Evolutionary conservation across 2,888 invertebrate species (phyloP).

Genomic region (Melanargia galathea): DNA sequence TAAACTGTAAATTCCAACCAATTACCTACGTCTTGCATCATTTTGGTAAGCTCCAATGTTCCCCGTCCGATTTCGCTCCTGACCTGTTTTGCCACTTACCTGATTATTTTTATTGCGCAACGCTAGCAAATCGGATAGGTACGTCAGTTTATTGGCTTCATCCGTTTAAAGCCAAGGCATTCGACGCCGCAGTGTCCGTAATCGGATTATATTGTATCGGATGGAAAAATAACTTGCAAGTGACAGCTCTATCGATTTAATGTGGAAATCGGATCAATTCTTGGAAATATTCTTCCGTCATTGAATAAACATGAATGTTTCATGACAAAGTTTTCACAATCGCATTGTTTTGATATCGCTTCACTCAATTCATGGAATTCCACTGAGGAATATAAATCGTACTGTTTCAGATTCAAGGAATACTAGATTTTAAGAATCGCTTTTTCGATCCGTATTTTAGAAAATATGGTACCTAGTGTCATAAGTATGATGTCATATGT

Average conservation of each 20-base stretch:
- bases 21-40: neutral
- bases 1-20: neutral
- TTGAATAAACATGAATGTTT: conserved; percentile 14
- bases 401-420: too few species aligned
- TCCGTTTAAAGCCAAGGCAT: conserved; percentile 33
- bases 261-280: conserved; percentile 7
- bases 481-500: too few species aligned
- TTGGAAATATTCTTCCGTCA: neutral
- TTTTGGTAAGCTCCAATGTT: neutral
- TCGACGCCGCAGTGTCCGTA: conserved; percentile 15
- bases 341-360: conserved; percentile 3
- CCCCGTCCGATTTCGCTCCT: conserved; percentile 3
- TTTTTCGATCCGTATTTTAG: too few species aligned
- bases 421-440: too few species aligned
- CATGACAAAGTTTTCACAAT: conserved; percentile 7
- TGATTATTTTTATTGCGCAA: conserved; percentile 22
- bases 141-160: conserved; percentile 34
- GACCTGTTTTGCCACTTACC: conserved; percentile 20
- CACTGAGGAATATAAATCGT: too few species aligned
- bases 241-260: neutral
- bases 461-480: too few species aligned
- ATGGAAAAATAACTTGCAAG: conserved; percentile 17
- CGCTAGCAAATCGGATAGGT: conserved; percentile 32
- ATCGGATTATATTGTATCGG: conserved; percentile 25
- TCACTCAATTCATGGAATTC: neutral